Conservation (phyloP, 2,888 invertebrate species). For the Sesamia inferens region DNA sequence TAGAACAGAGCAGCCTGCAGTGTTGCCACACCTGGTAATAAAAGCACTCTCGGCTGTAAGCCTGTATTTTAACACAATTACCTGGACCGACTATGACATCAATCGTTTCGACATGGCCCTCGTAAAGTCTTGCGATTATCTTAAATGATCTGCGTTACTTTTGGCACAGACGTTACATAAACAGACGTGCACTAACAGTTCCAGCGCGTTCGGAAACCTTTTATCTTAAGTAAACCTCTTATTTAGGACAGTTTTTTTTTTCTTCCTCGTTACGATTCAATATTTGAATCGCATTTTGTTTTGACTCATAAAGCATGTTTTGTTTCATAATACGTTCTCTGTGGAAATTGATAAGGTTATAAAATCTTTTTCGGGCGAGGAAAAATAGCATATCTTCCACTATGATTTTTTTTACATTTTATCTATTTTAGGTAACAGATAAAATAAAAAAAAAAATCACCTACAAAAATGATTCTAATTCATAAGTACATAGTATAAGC, state of each 20-base stretch:
- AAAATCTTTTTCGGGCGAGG: not conserved
- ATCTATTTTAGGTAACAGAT: too few relatives aligned
- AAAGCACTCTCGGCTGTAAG: slow-evolving; percentile 26
- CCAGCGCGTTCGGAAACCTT: slow-evolving; percentile 29
- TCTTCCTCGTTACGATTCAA: slow-evolving; percentile 14
- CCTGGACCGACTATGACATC: slow-evolving; percentile 20
- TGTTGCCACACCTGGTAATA: slow-evolving; percentile 37
- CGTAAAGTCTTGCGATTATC: slow-evolving; percentile 27
- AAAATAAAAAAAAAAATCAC: too few relatives aligned
- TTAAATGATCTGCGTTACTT: slow-evolving; percentile 33
- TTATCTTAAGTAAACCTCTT: slow-evolving; percentile 27
- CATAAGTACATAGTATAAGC: too few relatives aligned
- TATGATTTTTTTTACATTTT: too few relatives aligned
- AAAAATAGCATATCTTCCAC: too few relatives aligned
- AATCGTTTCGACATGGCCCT: slow-evolving; percentile 14
- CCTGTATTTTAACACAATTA: slow-evolving; percentile 41
- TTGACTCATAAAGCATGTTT: not conserved
- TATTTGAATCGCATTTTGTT: not conserved
- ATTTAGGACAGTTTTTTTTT: slow-evolving; percentile 8
- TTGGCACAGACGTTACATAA: slow-evolving; percentile 21
- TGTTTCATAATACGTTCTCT: not conserved
- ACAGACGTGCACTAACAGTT: slow-evolving; percentile 26
- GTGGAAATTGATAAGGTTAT: not conserved
- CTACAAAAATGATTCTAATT: too few relatives aligned
- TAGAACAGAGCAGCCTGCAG: slow-evolving; percentile 9